Base-by-base conservation (phyloP, 2,888 invertebrate species). In the Diarsia dahlii region DNA sequence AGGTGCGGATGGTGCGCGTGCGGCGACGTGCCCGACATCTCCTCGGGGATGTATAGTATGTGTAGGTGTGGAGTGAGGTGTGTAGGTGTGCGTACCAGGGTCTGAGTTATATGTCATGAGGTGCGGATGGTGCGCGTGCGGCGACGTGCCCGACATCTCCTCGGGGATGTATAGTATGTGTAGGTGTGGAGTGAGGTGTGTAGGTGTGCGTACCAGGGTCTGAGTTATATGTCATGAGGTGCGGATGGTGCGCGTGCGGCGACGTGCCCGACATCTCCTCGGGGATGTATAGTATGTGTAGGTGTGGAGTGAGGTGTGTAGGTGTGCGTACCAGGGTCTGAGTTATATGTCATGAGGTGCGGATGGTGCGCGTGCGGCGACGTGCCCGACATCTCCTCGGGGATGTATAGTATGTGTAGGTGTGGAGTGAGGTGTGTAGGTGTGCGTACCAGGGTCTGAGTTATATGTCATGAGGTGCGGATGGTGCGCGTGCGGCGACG, bases 81-180 rank as follows among this genome's bases (percentile, higher is more conserved):
- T 28, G 28, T 28, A n/a, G 39, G 62, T 6, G 20, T n/a, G 12
- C 90, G 88, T 60, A 94, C 96, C 95, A 28, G 96, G 95, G 89
- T 96, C 96, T 2, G 96, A 96, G 91, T 94, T 94, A 92, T 93
- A 94, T 2, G 96, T 95, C 91, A 93, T 90, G 88, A 95, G 94
- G 72, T 90, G 92, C 56, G 92, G 91, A 73, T 90, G 91, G 71
- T 90, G 88, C 39, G 68, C 45, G 15, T 39, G 39, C 39, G 39
- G 39, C 39, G 39, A 39, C 39, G 39, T 39, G 39, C 39, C 39
- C 39, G 28, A 28, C 28, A 28, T 28, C 28, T 28, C 28, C 28
- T 28, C 28, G 28, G 28, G 28, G 28, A 28, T 28, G 28, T 28
- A 28, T 28, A 28, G 28, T 28, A 28, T 28, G 28, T 28, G 28